Conservation (phyloP, 2,797 vertebrate genomes). For the Hybognathus amarus region DNA sequence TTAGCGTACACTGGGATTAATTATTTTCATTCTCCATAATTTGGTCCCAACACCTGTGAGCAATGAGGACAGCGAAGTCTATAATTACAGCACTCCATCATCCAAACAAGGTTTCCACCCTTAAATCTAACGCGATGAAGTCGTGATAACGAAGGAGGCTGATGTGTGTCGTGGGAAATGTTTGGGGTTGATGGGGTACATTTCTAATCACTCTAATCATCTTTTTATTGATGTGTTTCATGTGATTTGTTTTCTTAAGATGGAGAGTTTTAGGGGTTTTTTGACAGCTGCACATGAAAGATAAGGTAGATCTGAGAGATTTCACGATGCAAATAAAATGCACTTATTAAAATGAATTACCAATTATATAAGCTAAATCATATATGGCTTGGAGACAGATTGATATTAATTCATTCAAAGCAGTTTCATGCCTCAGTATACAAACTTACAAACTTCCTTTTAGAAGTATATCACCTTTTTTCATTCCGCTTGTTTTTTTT, state of each 20-base stretch:
- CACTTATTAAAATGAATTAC: neutral
- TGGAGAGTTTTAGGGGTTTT: neutral
- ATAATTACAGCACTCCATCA: conserved; percentile 55
- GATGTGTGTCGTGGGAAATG: conserved; percentile 39
- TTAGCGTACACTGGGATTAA: conserved; percentile 46
- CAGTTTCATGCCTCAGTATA: neutral
- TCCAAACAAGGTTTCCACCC: conserved; percentile 41
- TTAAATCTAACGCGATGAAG: conserved; percentile 35
- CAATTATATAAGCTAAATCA: neutral
- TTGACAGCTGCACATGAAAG: neutral
- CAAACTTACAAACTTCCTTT: neutral
- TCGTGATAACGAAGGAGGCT: conserved; percentile 32
- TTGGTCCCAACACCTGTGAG: conserved; percentile 53
- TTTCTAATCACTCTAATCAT: conserved; percentile 38
- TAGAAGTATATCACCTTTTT: neutral
- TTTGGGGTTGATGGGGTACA: neutral
- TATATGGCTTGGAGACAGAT: neutral
- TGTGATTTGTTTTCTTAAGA: neutral
- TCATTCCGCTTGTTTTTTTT: neutral
- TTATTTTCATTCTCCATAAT: conserved; percentile 58
- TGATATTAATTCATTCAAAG: neutral
- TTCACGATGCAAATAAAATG: neutral
- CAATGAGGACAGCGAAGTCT: conserved; percentile 49
- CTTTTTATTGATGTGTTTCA: conserved; percentile 47
- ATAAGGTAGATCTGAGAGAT: neutral